Percentiles rank a stretch among this genome's conserved stretches.
phyloP scores from a whole-genome alignment of 2,113 vertebrate genomes.

The Elachura formosa region DNA sequence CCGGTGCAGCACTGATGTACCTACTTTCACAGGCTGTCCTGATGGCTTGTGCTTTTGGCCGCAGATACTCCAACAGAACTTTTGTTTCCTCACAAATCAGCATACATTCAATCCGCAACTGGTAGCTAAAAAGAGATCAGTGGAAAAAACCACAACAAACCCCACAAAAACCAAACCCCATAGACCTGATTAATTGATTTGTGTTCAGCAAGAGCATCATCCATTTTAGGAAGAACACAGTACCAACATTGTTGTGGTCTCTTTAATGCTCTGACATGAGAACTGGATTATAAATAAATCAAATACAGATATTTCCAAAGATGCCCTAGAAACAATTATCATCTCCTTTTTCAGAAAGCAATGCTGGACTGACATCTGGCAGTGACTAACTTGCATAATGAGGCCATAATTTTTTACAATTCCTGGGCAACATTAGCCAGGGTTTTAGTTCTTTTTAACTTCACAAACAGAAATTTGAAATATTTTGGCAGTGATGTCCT shows the following conservation, averaged over 20 bases:
- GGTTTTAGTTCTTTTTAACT: neutral
- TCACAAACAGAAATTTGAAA: neutral
- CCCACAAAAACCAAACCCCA: neutral
- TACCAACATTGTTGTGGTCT: neutral
- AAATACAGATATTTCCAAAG: conserved; percentile 12
- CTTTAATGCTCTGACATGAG: neutral
- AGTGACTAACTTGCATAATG: conserved; percentile 5
- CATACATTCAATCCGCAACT: conserved; percentile 89
- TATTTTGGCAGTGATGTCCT: neutral
- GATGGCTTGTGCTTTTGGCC: conserved; percentile 80
- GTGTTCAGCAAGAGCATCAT: neutral
- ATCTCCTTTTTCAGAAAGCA: conserved; percentile 5
- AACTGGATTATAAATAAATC: conserved; percentile 34
- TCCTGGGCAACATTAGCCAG: neutral
- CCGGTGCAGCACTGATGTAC: neutral
- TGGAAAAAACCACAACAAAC: neutral
- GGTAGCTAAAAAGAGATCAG: conserved; percentile 76
- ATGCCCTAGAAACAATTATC: conserved; percentile 12
- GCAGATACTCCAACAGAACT: conserved; percentile 79
- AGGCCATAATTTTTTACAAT: neutral
- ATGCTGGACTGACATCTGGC: conserved; percentile 19
- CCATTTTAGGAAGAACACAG: neutral
- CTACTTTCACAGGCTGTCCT: conserved; percentile 84
- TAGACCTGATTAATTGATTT: neutral
- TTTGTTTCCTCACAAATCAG: conserved; percentile 83